Evolutionary conservation across 2,797 vertebrate genomes (phyloP), one percentile per base, ranked within the genome.

Genomic region (Otolemur crassicaudatus): DNA sequence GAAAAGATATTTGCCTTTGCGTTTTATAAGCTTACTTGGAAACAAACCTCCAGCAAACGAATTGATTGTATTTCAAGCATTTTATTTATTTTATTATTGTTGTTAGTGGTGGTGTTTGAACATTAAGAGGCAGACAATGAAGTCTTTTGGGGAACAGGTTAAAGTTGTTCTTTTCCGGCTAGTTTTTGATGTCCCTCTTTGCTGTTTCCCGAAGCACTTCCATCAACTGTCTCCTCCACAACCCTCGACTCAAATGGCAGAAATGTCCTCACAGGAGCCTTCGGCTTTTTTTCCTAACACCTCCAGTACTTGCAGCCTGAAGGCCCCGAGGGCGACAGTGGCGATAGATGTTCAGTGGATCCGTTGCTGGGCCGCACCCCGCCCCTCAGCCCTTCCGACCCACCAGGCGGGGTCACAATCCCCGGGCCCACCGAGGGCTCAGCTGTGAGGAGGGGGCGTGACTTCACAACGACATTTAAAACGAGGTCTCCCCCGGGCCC

Each of bases 21-120:
- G 79, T 96, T 97, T 97, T 88, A 65, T 88, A 84, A 89, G 37
- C 73, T 88, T 80, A 67, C 69, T 95, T 61, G 58, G 94, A 97
- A 97, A 87, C 96, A 95, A 90, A 85, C 53, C 80, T 94, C 73
- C 22, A 31, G 9, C 4, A 23, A 72, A 8, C 12, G 1, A 13
- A 94, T 9, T 69, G 40, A 85, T 70, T 29, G 31, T 81, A 76
- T 95, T 96, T 87, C 31, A 56, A 82, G 75, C n/a, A 70, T 23
- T 37, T 94, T 53, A 29, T 23, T 58, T 5, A 43, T 56, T 85
- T n/a, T 91, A 56, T 87, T 58, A 76, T 88, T 86, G 61, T 93
- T 87, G 82, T 58, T 83, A n/a, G 63, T 70, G 61, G 72, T 70
- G 72, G n/a, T 87, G 10, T 25, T 85, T 63, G 92, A 79, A 94